These are phyloP conservation scores for Macquaria ambigua DNA, from an alignment of 2,113 vertebrate species.

Conservation along the genomic window DNA sequence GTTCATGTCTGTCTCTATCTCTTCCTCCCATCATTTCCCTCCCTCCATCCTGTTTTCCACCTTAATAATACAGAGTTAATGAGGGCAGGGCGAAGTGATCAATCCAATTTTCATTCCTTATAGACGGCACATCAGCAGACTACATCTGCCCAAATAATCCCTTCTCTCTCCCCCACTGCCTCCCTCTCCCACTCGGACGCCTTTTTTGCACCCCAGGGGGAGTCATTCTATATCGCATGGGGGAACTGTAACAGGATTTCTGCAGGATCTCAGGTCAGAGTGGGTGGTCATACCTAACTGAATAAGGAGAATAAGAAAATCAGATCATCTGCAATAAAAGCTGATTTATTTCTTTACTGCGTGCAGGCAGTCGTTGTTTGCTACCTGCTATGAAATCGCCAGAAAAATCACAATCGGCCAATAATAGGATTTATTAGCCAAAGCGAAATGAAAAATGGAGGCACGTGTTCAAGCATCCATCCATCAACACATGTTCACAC, in stretches of 20 bases:
- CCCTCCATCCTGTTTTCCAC: conserved; percentile 11
- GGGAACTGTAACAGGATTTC: conserved; percentile 75
- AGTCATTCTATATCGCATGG: conserved; percentile 33
- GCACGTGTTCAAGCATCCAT: conserved; percentile 4
- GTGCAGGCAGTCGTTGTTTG: background rate
- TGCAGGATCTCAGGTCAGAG: conserved; percentile 63
- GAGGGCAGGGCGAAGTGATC: conserved; percentile 63
- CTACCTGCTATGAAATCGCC: conserved; percentile 42
- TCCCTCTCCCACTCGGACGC: conserved; percentile 26
- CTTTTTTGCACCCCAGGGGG: conserved; percentile 50
- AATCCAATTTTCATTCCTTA: conserved; percentile 63
- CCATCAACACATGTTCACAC: conserved; percentile 10
- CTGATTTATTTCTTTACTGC: conserved; percentile 59
- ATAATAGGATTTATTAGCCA: conserved; percentile 56
- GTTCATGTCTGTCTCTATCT: background rate
- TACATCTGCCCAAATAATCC: conserved; percentile 63
- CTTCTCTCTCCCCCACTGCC: background rate
- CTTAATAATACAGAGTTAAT: conserved; percentile 65
- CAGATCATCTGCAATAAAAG: conserved; percentile 77
- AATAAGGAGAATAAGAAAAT: conserved; percentile 69
- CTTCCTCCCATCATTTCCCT: background rate
- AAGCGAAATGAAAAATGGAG: conserved; percentile 41
- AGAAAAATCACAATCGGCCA: conserved; percentile 39
- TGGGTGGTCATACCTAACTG: conserved; percentile 65
- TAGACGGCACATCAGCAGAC: conserved; percentile 36